Evolutionary conservation across 2,113 vertebrate species (phyloP).

Genomic region (Clinocottus analis): DNA sequence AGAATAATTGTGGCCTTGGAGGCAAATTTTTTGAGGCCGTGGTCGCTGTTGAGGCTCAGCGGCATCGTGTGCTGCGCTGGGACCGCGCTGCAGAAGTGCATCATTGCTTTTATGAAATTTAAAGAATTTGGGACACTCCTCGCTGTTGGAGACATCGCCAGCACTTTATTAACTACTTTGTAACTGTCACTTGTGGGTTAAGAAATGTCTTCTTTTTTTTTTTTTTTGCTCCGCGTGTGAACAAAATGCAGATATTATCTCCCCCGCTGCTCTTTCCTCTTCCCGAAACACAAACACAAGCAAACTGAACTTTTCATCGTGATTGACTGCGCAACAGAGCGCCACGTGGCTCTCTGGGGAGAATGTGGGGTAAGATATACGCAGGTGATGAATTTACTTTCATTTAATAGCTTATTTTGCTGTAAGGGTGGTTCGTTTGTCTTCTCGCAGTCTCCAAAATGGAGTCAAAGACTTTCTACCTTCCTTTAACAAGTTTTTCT

Average conservation of each 20-base stretch:
- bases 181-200: neutral
- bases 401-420: conserved; percentile 13
- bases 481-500: neutral
- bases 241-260: neutral
- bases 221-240: neutral
- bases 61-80: neutral
- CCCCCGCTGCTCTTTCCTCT: neutral
- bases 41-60: conserved; percentile 18
- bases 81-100: conserved; percentile 9
- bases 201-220: neutral
- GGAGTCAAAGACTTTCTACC: neutral
- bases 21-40: conserved; percentile 26
- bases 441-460: neutral
- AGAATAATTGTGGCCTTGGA: conserved; percentile 58
- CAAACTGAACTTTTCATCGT: neutral
- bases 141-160: neutral
- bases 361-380: neutral
- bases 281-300: neutral
- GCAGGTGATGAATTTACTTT: conserved; percentile 21
- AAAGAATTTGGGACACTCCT: neutral
- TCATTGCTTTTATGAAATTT: conserved; percentile 5
- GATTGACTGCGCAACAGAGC: neutral
- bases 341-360: conserved; percentile 1
- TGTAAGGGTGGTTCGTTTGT: conserved; percentile 8
- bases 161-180: conserved; percentile 9